phyloP scores from a whole-genome alignment of 2,113 vertebrate species.

The Lethenteron camtschaticum region DNA sequence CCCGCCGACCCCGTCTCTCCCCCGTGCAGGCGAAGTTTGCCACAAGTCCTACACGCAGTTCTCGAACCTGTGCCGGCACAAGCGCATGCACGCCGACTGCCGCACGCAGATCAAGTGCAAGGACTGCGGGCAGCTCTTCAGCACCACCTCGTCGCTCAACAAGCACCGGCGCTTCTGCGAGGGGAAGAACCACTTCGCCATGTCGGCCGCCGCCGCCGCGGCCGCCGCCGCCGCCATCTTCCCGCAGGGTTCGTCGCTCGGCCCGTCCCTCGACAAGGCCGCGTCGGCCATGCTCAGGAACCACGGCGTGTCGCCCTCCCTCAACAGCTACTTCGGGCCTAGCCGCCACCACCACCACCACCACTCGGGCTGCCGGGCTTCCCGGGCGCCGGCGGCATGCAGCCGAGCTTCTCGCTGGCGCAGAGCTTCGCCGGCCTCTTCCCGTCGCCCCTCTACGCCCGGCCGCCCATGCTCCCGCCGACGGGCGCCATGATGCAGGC shows the following conservation, averaged over 20 bases:
- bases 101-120: constrained; percentile 98
- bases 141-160: constrained; percentile 99
- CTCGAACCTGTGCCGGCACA: constrained; percentile 99
- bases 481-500: constrained; percentile 35
- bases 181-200: constrained; percentile 77
- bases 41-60: constrained; percentile 99
- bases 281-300: constrained; percentile 2
- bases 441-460: constrained; percentile 62
- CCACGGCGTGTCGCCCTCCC: not conserved
- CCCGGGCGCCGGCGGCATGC: constrained; percentile 37
- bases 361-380: constrained; percentile 54
- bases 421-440: constrained; percentile 82
- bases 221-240: constrained; percentile 1
- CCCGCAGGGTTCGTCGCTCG: not conserved
- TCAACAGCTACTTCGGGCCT: constrained; percentile 2
- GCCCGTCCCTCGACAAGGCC: constrained; percentile 6
- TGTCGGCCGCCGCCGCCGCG: not conserved
- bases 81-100: constrained; percentile 98
- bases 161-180: constrained; percentile 98
- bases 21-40: constrained; percentile 86
- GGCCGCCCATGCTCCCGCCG: constrained; percentile 70
- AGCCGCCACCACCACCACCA: constrained; percentile 19
- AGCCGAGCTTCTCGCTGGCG: constrained; percentile 33
- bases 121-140: constrained; percentile 99
- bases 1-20: not conserved